Evolutionary conservation across 2,113 vertebrate species (phyloP).

Genomic region (Cebidichthys violaceus): DNA sequence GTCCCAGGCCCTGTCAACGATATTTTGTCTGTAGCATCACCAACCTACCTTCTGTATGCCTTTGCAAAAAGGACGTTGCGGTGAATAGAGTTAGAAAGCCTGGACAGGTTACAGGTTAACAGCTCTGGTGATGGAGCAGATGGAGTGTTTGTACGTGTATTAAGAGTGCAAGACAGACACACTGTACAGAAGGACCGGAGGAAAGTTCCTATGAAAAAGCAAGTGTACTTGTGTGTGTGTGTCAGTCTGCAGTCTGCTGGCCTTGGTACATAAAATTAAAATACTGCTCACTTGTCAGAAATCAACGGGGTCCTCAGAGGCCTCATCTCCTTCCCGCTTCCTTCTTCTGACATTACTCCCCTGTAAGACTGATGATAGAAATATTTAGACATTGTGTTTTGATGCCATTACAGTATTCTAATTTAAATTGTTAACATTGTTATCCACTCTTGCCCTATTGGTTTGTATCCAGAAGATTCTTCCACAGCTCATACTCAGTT

Average conservation of each 20-base stretch:
- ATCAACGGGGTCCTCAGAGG: slow-evolving; percentile 47
- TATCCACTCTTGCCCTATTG: not conserved
- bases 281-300: slow-evolving; percentile 62
- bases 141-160: slow-evolving; percentile 21
- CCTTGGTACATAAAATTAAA: slow-evolving; percentile 52
- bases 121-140: slow-evolving; percentile 21
- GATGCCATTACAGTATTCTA: not conserved
- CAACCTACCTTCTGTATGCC: slow-evolving; percentile 14
- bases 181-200: not conserved
- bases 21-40: slow-evolving; percentile 49
- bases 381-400: not conserved
- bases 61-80: slow-evolving; percentile 52
- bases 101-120: slow-evolving; percentile 39
- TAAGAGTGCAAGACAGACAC: slow-evolving; percentile 7
- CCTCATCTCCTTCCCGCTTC: slow-evolving; percentile 17
- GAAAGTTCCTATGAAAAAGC: not conserved
- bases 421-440: not conserved
- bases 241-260: slow-evolving; percentile 45
- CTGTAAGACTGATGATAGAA: not conserved
- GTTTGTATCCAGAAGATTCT: not conserved
- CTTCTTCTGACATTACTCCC: slow-evolving; percentile 1
- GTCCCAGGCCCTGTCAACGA: slow-evolving; percentile 67
- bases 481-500: not conserved
- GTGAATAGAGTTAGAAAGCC: slow-evolving; percentile 35
- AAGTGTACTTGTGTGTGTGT: not conserved